Evolutionary conservation across 2,888 invertebrate species (phyloP), one percentile per base, ranked within the genome.

Genomic region (Microctonus hyperodae): DNA sequence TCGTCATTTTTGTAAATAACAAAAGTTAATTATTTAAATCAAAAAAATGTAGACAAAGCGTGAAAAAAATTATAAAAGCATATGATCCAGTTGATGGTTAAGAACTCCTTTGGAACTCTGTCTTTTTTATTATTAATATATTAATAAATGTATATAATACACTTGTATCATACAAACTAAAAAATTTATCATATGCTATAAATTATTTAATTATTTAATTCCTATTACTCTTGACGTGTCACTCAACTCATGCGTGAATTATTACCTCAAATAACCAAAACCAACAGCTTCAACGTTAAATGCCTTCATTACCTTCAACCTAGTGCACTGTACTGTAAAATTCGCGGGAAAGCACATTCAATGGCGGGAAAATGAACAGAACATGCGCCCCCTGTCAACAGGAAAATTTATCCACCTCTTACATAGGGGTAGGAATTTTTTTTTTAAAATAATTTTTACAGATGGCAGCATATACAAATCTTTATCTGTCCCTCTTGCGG

Each of bases 1-100:
- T 78, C 62, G 86, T 82, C 73, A 75, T 79, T 64, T 71, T 74
- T 16, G 40, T 7, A 25, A 50, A 44, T 16, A n/a, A 44, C 1
- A 44, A n/a, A 1, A 6, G 16, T 7, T 28, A 5, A 28, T 5
- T 28, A 5, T 28, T 28, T 28, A 3, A 5, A 7, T 28, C 28
- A 28, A 28, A 28, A 28, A 28, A 28, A 28, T 7, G 28, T 3
- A 28, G 5, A 28, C 7, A 28, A 7, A 28, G 16, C 16, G 44
- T 2, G 13, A n/a, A 37, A 37, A n/a, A 16, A 4, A 9, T 7
- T 44, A 1, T 44, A 16, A n/a, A n/a, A 40, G 13, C 16, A 16
- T 5, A n/a, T 5, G 1, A 44, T 44, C 1, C 2, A 16, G 1
- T 16, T 16, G 9, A 44, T 7, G 44, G 44, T 44, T 44, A 44